These are phyloP conservation scores for Notoglanidium macrostoma DNA, from an alignment of 2,797 vertebrate species.

Conservation along the genomic window DNA sequence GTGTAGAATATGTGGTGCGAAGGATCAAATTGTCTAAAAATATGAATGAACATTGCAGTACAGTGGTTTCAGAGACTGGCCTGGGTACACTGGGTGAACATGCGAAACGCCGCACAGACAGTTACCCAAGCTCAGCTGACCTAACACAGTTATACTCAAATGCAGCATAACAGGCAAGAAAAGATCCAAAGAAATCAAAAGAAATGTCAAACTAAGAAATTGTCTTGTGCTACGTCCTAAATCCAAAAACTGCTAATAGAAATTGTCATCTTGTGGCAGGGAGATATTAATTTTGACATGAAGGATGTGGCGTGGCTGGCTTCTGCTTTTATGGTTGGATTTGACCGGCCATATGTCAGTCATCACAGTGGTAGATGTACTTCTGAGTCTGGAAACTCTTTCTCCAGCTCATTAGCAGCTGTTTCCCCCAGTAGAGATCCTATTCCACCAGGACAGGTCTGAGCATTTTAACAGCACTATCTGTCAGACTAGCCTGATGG, in stretches of 20 bases:
- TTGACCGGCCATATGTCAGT: background rate
- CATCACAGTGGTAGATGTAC: background rate
- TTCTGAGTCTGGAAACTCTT: background rate
- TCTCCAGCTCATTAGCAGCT: slow-evolving; percentile 1
- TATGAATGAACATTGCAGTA: background rate
- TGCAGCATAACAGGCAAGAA: background rate
- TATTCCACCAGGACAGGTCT: slow-evolving; percentile 34
- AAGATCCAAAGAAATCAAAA: background rate
- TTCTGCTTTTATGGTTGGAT: background rate
- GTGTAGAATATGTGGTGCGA: background rate
- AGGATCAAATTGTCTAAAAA: background rate
- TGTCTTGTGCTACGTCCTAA: background rate
- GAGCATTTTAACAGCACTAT: slow-evolving; percentile 39
- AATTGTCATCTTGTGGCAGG: background rate
- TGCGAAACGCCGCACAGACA: background rate
- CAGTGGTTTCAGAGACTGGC: background rate
- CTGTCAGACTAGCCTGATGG: slow-evolving; percentile 32
- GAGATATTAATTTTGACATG: background rate
- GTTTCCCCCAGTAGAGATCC: background rate
- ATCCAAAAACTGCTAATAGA: background rate
- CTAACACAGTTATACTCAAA: background rate
- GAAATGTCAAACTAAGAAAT: background rate
- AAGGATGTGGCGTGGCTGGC: background rate
- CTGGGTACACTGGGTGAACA: background rate
- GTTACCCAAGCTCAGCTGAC: background rate